Evolutionary conservation across 1,140 invertebrate species (phyloP), one percentile per base, ranked within the genome.

Genomic region (Eriosoma lanigerum): DNA sequence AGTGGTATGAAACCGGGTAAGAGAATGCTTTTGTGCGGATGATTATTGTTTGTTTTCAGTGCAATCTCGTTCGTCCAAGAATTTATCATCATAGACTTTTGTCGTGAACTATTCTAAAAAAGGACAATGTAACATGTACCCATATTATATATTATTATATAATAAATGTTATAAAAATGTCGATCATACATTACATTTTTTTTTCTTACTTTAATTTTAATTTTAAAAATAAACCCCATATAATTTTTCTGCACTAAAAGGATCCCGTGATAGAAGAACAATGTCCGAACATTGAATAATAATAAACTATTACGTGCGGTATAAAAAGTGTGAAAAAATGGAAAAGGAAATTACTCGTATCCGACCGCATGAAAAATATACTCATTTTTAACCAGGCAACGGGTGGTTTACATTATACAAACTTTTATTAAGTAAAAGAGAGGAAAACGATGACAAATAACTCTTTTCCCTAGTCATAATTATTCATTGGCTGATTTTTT

Each of bases 301-400:
- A 58, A 60, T 21, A 62, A 62, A 62, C 17, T 17, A 38, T 9
- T 17, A 9, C 17, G 10, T 12, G 3, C 19, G 19, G 60, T 26
- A 12, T 19, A 48, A 48, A 24, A 17, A 29, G 24, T 26, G 19
- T 4, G 66, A 70, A 68, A 70, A 48, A 26, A 26, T 19, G 64
- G 32, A 48, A 70, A 24, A 48, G 66, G 46, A 70, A 70, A 70
- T 70, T 70, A 26, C n/a, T 68, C 21, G 66, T 70, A 46, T 12
- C 64, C 64, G 64, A 10, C 38, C 17, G 24, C 26, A 62, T 6
- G 15, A 13, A 17, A 66, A 68, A 21, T 68, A 24, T 21, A 19
- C 21, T 68, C 38, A 46, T 68, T 68, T 70, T 38, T 9, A 70
- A 50, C 15, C 6, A 48, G 3, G 12, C 21, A 3, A 62, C 32